phyloP scores from a whole-genome alignment of 2,797 vertebrate genomes.

The Tachyglossus aculeatus region DNA sequence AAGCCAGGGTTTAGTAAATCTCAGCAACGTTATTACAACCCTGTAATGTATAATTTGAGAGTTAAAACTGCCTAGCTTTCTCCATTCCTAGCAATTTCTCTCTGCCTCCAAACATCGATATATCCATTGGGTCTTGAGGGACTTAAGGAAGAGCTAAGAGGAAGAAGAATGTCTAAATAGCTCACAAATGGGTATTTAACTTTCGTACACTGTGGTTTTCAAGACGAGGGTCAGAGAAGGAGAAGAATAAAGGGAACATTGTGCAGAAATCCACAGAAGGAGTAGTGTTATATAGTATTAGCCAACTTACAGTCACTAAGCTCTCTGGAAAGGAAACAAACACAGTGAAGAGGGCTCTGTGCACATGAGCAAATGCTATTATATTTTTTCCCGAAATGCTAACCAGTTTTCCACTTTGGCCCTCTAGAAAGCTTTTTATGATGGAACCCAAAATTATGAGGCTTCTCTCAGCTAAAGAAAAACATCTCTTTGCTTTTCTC shows the following conservation, averaged over 20 bases:
- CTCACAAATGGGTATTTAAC: neutral
- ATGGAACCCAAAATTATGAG: too few relatives aligned
- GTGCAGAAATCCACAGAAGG: neutral
- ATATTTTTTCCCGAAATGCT: too few relatives aligned
- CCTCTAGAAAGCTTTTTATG: too few relatives aligned
- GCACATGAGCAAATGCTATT: neutral
- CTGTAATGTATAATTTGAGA: neutral
- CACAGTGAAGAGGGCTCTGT: neutral
- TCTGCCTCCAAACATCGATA: neutral
- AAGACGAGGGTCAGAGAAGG: neutral
- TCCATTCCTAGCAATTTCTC: neutral
- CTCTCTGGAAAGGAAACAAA: neutral
- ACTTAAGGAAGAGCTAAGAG: neutral
- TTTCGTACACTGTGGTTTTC: neutral
- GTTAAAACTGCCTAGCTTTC: neutral
- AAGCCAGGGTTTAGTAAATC: neutral
- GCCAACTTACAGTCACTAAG: neutral
- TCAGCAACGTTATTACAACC: neutral
- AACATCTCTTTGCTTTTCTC: too few relatives aligned
- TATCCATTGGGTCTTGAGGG: neutral
- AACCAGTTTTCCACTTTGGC: too few relatives aligned
- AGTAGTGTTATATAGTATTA: neutral
- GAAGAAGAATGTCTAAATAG: neutral
- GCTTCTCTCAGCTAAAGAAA: too few relatives aligned
- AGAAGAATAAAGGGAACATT: neutral